phyloP scores from a whole-genome alignment of 1,140 invertebrate species.

The Bombus vancouverensis region DNA sequence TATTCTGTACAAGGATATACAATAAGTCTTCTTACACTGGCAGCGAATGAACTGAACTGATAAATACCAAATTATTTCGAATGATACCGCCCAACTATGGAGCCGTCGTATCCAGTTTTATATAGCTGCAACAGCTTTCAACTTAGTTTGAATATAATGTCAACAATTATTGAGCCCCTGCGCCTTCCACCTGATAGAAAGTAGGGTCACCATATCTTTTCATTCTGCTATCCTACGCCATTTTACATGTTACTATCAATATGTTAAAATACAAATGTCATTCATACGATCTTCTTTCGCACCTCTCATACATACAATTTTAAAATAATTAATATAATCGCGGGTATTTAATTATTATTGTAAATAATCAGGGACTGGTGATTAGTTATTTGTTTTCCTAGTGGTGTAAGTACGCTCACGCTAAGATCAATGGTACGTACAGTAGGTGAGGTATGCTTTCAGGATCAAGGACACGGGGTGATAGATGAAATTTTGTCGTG shows the following conservation, averaged over 20 bases:
- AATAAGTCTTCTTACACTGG: constrained; percentile 68
- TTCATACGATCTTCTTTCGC: constrained; percentile 79
- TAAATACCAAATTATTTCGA: constrained; percentile 59
- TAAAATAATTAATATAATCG: constrained; percentile 81
- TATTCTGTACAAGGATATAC: constrained; percentile 73
- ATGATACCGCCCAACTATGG: constrained; percentile 45
- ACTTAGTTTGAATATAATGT: constrained; percentile 72
- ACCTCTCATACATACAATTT: constrained; percentile 79
- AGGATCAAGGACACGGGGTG: constrained; percentile 82
- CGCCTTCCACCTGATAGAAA: constrained; percentile 72
- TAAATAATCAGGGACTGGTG: constrained; percentile 80
- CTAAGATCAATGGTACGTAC: constrained; percentile 83
- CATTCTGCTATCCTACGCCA: constrained; percentile 79
- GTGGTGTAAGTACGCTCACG: constrained; percentile 82
- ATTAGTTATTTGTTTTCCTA: constrained; percentile 82
- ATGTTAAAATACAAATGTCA: constrained; percentile 84
- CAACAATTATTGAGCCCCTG: constrained; percentile 75
- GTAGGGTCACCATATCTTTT: constrained; percentile 65
- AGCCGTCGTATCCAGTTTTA: constrained; percentile 49
- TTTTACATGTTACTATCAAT: constrained; percentile 82
- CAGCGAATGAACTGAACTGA: constrained; percentile 75
- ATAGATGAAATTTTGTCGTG: constrained; percentile 80
- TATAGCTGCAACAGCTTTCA: constrained; percentile 56
- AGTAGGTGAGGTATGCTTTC: constrained; percentile 82
- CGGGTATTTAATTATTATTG: constrained; percentile 80